phyloP scores from a whole-genome alignment of 1,140 invertebrate species.

The Drosophila pseudoobscura region DNA sequence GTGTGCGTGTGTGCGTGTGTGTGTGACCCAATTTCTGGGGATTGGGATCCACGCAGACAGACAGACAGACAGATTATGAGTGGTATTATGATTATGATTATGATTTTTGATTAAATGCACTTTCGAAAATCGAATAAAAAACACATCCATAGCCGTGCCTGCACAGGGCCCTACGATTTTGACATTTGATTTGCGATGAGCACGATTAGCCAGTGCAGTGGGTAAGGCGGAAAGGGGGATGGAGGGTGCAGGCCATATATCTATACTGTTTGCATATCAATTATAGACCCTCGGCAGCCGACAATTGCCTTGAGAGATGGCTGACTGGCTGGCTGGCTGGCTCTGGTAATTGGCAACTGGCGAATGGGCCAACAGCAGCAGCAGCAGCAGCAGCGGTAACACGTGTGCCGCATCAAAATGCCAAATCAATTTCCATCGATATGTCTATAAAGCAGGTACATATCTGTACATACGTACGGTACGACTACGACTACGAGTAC shows the following conservation, averaged over 20 bases:
- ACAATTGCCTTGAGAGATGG: slow-evolving; percentile 52
- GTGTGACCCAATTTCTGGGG: slow-evolving; percentile 25
- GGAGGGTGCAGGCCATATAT: neutral
- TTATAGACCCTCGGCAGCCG: slow-evolving; percentile 21
- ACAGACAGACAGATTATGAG: slow-evolving; percentile 14
- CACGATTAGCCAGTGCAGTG: neutral
- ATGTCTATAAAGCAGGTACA: slow-evolving; percentile 20
- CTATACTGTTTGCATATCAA: slow-evolving; percentile 53
- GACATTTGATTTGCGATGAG: slow-evolving; percentile 32
- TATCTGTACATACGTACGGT: slow-evolving; percentile 11
- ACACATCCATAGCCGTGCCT: slow-evolving; percentile 9
- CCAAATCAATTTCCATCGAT: slow-evolving; percentile 58
- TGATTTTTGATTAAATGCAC: slow-evolving; percentile 44
- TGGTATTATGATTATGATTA: slow-evolving; percentile 56
- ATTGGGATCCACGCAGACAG: slow-evolving; percentile 40
- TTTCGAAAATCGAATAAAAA: slow-evolving; percentile 46
- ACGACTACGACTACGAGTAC: neutral
- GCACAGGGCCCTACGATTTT: slow-evolving; percentile 29
- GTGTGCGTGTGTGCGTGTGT: slow-evolving; percentile 19
- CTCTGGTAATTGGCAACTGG: slow-evolving; percentile 26
- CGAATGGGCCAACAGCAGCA: neutral
- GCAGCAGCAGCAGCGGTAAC: slow-evolving; percentile 5
- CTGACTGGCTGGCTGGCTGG: slow-evolving; percentile 41
- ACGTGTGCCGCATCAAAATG: slow-evolving; percentile 60
- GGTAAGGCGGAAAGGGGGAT: neutral